Evolutionary conservation across 1,140 invertebrate genomes (phyloP), one percentile per base, ranked within the genome.

Genomic region (Apolygus lucorum): DNA sequence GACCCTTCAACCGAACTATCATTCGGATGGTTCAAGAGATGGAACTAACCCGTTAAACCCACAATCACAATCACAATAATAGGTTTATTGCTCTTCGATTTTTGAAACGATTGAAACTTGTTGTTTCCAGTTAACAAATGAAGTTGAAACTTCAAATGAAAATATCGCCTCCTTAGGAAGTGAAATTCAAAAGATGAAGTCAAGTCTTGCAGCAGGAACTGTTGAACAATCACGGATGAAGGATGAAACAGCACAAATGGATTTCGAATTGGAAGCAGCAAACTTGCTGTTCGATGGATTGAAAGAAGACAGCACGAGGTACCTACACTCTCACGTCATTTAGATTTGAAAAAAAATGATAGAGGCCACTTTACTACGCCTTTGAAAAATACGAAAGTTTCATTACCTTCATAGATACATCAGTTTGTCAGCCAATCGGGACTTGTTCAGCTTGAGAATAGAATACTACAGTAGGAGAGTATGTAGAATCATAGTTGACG

Each of bases 221-320:
- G 11, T 24, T 4, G 54, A 59, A 14, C 54, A 59, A 17, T 17
- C 54, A 14, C 8, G 22, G 22, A 17, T 59, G 54, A 13, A 59
- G 22, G 11, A 13, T 11, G 54, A 59, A 22, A 59, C 54, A 59
- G 8, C 11, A 4, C 8, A 24, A 59, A 59, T 59, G 54, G 54
- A 59, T 59, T 4, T 24, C 8, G 54, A 59, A 59, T 59, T 59
- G 54, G 54, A 59, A 17, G 54, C 54, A 22, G 54, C 54, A 11
- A 59, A 59, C 22, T 17, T 4, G 13, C 22, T 59, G 4, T 59
- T 59, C 22, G 22, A 21, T 4, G 22, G 22, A 4, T 24, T 59
- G 11, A 4, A 13, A 22, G 54, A 59, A 14, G 54, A 59, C 22
- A 24, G 54, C 22, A 24, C 4, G 4, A 59, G 54, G 54, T 22